Evolutionary conservation across 1,140 invertebrate species (phyloP), one percentile per base, ranked within the genome.

Genomic region (Cyclargus thomasi): DNA sequence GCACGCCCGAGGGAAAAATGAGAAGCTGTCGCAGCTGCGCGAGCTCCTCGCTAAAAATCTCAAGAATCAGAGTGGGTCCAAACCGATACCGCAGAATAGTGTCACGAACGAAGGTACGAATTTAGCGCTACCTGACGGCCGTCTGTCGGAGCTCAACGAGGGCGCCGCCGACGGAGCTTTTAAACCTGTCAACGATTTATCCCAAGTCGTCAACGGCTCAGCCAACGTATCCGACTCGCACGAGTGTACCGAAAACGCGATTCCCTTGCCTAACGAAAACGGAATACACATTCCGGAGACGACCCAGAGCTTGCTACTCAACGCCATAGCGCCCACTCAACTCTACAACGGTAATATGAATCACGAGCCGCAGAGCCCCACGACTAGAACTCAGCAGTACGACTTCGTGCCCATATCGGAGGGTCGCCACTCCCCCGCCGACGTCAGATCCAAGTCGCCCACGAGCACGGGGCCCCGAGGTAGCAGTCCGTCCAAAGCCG

Each of bases 361-460:
- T 14, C 84, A 82, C 63, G 87, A 88, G 65, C 86, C 74, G 14
- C 86, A 93, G 65, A 94, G 93, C 87, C 93, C 93, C 1, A 91
- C 86, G 7, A 85, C 90, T 8, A 91, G 95, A 74, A 91, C 94
- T 53, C 94, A 95, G 77, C 95, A 95, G 79, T 97, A 96, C 81
- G 96, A 94, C 83, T 97, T 97, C 79, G 95, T 95, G 6, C 95
- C 95, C 0, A 97, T 97, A 74, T 96, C 95, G 22, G 95, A 95
- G 5, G 93, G 94, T 65, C 93, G 94, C 22, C 91, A 92, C 78
- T 93, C 92, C 4, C 93, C 93, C 18, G 92, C 91, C 59, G 82
- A 86, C 74, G 86, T 88, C 70, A 71, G 87, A 72, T 84, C 86
- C 17, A 90, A 89, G 78, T 87, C 86, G 18, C 88, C 81, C 6